Conservation (phyloP, 2,113 vertebrate species). For the Python bivittatus region DNA sequence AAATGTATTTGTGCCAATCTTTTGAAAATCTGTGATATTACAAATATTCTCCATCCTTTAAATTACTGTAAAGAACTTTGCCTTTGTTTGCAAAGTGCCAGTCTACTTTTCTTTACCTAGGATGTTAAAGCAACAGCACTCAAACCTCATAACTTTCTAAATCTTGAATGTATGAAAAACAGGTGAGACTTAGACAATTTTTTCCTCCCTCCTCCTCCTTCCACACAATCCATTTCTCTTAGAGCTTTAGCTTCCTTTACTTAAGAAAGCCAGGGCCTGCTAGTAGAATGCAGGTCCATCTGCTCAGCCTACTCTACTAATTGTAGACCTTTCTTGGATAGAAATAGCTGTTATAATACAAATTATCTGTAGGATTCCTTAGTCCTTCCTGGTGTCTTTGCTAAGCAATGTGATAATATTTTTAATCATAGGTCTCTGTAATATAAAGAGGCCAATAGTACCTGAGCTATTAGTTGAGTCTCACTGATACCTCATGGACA, state of each 20-base stretch:
- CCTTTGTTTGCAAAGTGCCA: background rate
- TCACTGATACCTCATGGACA: background rate
- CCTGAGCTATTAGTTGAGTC: background rate
- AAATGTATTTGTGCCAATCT: accelerated
- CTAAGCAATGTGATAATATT: background rate
- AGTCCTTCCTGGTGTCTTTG: background rate
- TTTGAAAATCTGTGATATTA: background rate
- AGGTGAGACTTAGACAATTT: background rate
- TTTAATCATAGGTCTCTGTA: background rate
- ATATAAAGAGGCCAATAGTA: background rate
- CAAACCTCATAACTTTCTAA: accelerated
- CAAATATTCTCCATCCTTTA: background rate
- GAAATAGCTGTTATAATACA: background rate
- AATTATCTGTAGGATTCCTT: background rate
- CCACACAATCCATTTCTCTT: background rate
- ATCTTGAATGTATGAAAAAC: background rate
- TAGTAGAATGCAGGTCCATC: background rate
- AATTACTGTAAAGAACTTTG: background rate
- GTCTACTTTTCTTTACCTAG: background rate
- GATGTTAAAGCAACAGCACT: background rate
- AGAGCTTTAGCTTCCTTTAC: background rate
- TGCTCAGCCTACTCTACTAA: no score
- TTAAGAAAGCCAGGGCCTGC: no score
- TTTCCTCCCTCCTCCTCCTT: background rate
- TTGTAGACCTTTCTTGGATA: background rate